phyloP scores from a whole-genome alignment of 1,140 invertebrate species.

The Bombus vancouverensis region DNA sequence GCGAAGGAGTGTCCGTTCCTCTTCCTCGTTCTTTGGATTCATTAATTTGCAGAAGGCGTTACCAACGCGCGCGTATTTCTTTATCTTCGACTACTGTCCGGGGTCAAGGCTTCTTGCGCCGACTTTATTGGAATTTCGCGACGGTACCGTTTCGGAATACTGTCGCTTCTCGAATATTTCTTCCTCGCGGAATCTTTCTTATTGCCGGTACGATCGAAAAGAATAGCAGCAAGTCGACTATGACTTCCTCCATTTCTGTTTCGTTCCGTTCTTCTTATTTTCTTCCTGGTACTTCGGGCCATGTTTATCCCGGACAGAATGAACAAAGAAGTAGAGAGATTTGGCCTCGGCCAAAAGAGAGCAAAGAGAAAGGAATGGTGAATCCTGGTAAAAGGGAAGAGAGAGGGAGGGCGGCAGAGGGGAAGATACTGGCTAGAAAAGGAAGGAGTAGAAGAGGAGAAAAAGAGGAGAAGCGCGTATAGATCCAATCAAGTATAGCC shows the following conservation, averaged over 20 bases:
- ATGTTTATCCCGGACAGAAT: background rate
- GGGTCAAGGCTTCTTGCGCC: background rate
- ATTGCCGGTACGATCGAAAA: background rate
- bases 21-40: constrained; percentile 66
- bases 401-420: constrained; percentile 8
- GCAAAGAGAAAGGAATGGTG: background rate
- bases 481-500: constrained; percentile 79
- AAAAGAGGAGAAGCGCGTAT: constrained; percentile 68
- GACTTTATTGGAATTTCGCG: too few species aligned
- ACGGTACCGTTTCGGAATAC: background rate
- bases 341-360: background rate
- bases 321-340: constrained; percentile 35
- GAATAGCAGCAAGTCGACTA: too few species aligned
- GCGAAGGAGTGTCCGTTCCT: constrained; percentile 53
- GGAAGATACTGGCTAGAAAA: constrained; percentile 36
- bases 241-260: background rate
- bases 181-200: background rate
- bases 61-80: constrained; percentile 26
- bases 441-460: constrained; percentile 18
- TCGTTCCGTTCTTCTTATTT: background rate
- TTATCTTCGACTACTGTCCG: constrained; percentile 54
- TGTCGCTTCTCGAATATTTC: too few species aligned
- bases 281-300: background rate
- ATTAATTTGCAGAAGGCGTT: constrained; percentile 63
- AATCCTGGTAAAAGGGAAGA: background rate